Conservation (phyloP, 1,140 invertebrate genomes). For the Drosophila eugracilis region DNA sequence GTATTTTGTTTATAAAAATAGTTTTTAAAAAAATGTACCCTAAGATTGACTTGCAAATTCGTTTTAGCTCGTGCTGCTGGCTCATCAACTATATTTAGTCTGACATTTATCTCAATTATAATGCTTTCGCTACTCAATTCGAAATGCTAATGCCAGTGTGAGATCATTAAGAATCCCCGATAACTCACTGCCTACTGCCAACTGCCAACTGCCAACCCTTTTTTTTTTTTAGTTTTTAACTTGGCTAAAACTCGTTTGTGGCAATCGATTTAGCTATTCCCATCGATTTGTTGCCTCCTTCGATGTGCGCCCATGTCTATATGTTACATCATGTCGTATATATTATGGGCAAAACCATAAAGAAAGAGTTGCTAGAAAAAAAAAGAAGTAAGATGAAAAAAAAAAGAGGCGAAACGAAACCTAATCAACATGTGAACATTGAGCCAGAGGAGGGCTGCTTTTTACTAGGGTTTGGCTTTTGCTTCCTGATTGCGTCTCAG, state of each 20-base stretch:
- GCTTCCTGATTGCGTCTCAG: conserved; percentile 71
- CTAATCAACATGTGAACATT: conserved; percentile 65
- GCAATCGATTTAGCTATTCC: conserved; percentile 37
- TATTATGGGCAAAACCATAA: conserved; percentile 43
- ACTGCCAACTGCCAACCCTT: conserved; percentile 10
- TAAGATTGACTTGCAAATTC: not conserved
- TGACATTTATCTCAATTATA: conserved; percentile 37
- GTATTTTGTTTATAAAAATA: not conserved
- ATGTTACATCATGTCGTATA: conserved; percentile 59
- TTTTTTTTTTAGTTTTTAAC: not conserved
- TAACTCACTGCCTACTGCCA: conserved; percentile 18
- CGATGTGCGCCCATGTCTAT: conserved; percentile 16
- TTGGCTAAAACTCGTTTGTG: conserved; percentile 34
- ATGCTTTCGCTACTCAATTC: conserved; percentile 38
- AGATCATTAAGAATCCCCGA: conserved; percentile 39
- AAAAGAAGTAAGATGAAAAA: not conserved
- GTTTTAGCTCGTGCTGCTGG: conserved; percentile 1
- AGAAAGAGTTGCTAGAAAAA: conserved; percentile 12
- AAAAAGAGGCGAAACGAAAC: conserved; percentile 26
- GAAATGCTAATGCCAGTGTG: conserved; percentile 43
- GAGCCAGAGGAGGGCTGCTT: conserved; percentile 10
- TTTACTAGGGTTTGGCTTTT: conserved; percentile 36
- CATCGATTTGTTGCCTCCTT: conserved; percentile 47
- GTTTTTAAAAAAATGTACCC: not conserved
- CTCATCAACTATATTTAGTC: conserved; percentile 28